phyloP scores from a whole-genome alignment of 2,888 invertebrate species.

The Himalopsyche anomala region DNA sequence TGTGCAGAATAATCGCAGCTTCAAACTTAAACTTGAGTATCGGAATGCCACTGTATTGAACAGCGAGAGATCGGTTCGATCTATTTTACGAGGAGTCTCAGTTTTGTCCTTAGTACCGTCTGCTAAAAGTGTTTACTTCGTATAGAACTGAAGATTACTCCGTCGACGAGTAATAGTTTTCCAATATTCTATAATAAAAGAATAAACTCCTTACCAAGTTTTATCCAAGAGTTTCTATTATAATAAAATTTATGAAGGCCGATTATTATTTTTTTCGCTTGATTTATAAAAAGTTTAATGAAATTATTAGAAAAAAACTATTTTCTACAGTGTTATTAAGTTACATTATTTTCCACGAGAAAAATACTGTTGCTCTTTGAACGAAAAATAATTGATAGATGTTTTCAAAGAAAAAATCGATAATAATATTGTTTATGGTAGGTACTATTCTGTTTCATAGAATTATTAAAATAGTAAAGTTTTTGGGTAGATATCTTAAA shows the following conservation, averaged over 20 bases:
- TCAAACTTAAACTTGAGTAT: not conserved
- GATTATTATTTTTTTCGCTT: slow-evolving; percentile 22
- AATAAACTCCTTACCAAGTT: not conserved
- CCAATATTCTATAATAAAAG: slow-evolving; percentile 7
- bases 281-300: not conserved
- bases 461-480: not conserved
- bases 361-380: not conserved
- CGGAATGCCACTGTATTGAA: slow-evolving; percentile 17
- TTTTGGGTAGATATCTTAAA: not conserved
- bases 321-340: not conserved
- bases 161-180: slow-evolving; percentile 2
- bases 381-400: not conserved
- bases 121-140: slow-evolving; percentile 2
- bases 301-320: not conserved
- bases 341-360: not conserved
- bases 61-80: not conserved
- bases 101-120: slow-evolving; percentile 7
- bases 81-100: slow-evolving; percentile 27
- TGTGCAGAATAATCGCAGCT: not conserved
- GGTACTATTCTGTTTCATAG: not conserved
- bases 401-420: too few species aligned
- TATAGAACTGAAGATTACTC: not conserved
- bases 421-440: not conserved
- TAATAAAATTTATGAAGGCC: not conserved
- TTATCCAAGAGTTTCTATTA: not conserved